phyloP scores from a whole-genome alignment of 2,113 vertebrate species.

The Osmerus eperlanus region DNA sequence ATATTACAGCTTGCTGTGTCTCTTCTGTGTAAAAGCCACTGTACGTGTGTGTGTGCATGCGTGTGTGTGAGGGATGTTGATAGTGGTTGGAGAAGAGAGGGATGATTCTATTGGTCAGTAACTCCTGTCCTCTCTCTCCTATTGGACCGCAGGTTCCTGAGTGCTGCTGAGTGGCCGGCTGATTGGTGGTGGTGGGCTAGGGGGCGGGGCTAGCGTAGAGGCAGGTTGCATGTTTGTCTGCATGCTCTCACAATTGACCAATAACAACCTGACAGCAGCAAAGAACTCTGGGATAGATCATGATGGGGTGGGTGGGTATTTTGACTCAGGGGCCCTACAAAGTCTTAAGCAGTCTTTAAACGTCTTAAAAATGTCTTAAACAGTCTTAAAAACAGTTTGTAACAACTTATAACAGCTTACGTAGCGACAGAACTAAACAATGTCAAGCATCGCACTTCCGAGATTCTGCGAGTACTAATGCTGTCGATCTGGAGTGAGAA shows the following conservation, averaged over 20 bases:
- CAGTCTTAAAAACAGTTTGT: too few relatives aligned
- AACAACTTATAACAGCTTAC: too few relatives aligned
- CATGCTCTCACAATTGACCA: constrained; percentile 82
- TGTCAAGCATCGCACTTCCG: too few relatives aligned
- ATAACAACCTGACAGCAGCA: constrained; percentile 77
- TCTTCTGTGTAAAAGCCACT: not conserved
- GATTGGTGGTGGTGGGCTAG: constrained; percentile 83
- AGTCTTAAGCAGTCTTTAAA: too few relatives aligned
- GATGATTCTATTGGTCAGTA: constrained; percentile 62
- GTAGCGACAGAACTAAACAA: too few relatives aligned
- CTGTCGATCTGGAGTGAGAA: too few relatives aligned
- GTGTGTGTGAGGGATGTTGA: not conserved
- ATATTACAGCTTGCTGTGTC: too few relatives aligned
- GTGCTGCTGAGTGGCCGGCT: constrained; percentile 88
- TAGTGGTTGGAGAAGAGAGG: constrained; percentile 15
- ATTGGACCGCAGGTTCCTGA: constrained; percentile 99
- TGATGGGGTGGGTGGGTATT: constrained; percentile 25
- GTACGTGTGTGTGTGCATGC: not conserved
- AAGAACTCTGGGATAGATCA: constrained; percentile 55
- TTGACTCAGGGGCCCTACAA: not conserved
- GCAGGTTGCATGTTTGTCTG: constrained; percentile 92
- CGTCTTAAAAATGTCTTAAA: too few relatives aligned
- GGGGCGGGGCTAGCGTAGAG: constrained; percentile 44
- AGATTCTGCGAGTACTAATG: too few relatives aligned
- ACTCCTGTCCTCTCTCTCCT: constrained; percentile 85